Evolutionary conservation across 2,797 vertebrate species (phyloP), one percentile per base, ranked within the genome.

Genomic region (Calcarius lapponicus): DNA sequence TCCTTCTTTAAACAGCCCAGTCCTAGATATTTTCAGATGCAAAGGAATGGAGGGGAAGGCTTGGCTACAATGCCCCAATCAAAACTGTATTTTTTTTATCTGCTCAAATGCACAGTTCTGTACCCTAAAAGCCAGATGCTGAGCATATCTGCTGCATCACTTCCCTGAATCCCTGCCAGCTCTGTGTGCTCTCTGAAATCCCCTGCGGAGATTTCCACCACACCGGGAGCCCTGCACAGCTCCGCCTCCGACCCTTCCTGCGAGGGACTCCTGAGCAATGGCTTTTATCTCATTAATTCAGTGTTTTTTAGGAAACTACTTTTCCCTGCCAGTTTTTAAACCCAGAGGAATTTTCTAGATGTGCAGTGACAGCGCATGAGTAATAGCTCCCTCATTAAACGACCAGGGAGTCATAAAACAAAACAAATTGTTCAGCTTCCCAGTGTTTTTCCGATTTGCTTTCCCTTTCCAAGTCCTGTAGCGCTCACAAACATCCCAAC

Each of bases 401-500:
- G 40, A 93, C 89, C 95, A 94, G 88, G 83, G 92, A 97, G 89
- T 94, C 92, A 96, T 92, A 93, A 96, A 97, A 86, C 92, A 95
- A 97, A 96, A 96, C 95, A 96, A 97, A 96, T 96, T 95, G 86
- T 95, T 95, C 92, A 92, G 90, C 93, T 96, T 92, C 94, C 94
- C 92, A 95, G 95, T 67, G 91, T 95, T 95, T 93, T 84, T 89
- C 75, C 79, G 34, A 80, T 84, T 61, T 76, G 88, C 91, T 93
- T 93, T 88, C 90, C 78, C 87, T 95, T 85, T 92, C 92, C 85
- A 90, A 71, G 91, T 89, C 90, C 83, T 80, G 83, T 82, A 95
- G 78, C 69, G 80, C 87, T 95, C 86, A 48, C 78, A 93, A 96
- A 96, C 81, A 94, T 92, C 88, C 72, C n/a, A 95, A 92, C 91